phyloP scores from a whole-genome alignment of 1,140 invertebrate species.

The Temnothorax longispinosus region DNA sequence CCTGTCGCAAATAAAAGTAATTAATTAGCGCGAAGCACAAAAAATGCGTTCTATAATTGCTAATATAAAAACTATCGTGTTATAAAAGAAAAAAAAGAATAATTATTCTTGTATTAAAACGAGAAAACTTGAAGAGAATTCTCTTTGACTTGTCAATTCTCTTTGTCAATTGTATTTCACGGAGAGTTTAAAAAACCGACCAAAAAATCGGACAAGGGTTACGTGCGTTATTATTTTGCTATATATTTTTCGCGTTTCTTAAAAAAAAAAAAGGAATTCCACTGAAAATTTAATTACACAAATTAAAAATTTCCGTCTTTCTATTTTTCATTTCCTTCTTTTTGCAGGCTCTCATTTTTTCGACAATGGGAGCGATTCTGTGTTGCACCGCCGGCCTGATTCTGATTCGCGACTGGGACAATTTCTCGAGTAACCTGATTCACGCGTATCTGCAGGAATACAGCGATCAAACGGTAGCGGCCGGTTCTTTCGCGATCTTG shows the following conservation, averaged over 20 bases:
- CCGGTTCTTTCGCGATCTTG: slow-evolving; percentile 79
- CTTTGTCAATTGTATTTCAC: background rate
- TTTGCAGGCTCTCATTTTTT: slow-evolving; percentile 80
- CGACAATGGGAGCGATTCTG: slow-evolving; percentile 76
- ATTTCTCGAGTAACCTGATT: slow-evolving; percentile 78
- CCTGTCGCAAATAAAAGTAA: background rate
- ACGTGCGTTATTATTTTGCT: background rate
- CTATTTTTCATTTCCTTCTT: background rate
- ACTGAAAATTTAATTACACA: background rate
- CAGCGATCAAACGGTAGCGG: slow-evolving; percentile 78
- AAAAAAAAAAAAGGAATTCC: background rate
- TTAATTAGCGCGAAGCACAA: background rate
- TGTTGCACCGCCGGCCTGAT: slow-evolving; percentile 78
- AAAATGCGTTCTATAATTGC: background rate
- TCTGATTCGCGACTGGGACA: slow-evolving; percentile 79
- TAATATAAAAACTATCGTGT: background rate
- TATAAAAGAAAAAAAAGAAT: background rate
- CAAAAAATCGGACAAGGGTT: background rate
- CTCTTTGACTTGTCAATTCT: background rate
- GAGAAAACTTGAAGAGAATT: background rate
- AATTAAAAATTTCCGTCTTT: background rate
- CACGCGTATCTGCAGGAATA: slow-evolving; percentile 76
- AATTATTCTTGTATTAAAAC: background rate
- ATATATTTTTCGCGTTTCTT: no score
- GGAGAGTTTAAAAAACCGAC: background rate